Conservation (phyloP, 2,888 invertebrate genomes). For the Hartigia nigra region DNA sequence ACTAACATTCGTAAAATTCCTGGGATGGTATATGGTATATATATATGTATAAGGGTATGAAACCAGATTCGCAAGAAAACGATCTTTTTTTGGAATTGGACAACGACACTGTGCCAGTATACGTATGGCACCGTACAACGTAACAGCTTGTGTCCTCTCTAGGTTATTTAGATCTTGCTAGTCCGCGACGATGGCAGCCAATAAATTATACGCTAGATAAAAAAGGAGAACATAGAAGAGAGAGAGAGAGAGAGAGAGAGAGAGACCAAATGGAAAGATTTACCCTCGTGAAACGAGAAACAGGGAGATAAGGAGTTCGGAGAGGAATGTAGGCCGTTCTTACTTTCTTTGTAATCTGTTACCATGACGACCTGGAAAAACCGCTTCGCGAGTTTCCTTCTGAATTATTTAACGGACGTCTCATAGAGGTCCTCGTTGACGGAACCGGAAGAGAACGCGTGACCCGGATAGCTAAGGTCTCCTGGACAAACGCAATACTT, state of each 20-base stretch:
- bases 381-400: conserved; percentile 47
- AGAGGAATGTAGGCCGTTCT: conserved; percentile 24
- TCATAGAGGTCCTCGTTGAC: conserved; percentile 36
- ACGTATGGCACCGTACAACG: not conserved
- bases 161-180: not conserved
- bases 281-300: conserved; percentile 25
- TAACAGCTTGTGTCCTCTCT: not conserved
- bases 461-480: conserved; percentile 37
- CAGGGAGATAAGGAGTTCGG: conserved; percentile 15
- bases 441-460: conserved; percentile 35
- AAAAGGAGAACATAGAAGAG: not conserved
- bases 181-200: not conserved
- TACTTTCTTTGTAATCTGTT: conserved; percentile 51
- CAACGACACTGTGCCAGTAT: not conserved
- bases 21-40: too few relatives aligned
- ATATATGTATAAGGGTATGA: not conserved
- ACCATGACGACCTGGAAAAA: conserved; percentile 52
- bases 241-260: conserved; percentile 7
- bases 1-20: not conserved
- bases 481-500: not conserved
- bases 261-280: conserved; percentile 6
- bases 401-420: conserved; percentile 51
- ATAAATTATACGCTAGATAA: not conserved
- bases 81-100: not conserved
- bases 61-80: not conserved